phyloP scores from a whole-genome alignment of 2,113 vertebrate species.

The Phrynosoma platyrhinos region DNA sequence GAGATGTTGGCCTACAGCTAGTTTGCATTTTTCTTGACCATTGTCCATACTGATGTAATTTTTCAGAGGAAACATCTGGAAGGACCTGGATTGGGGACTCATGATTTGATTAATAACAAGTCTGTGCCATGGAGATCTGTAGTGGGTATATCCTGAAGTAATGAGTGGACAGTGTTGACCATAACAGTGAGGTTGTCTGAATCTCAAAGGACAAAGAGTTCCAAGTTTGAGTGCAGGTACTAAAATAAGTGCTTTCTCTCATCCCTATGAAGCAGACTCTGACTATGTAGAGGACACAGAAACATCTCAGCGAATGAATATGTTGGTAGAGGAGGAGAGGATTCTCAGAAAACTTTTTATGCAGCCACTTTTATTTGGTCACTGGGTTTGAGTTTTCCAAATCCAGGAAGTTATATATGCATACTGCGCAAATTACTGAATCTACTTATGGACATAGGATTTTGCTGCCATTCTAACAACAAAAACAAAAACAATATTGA shows the following conservation, averaged over 20 bases:
- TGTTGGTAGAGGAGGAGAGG: not conserved
- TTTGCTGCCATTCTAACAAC: too few species aligned
- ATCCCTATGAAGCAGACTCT: not conserved
- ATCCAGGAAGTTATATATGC: not conserved
- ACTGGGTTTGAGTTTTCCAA: not conserved
- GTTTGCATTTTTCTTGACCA: too few species aligned
- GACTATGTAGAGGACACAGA: not conserved
- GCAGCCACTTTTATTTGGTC: too few species aligned
- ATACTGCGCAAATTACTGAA: not conserved
- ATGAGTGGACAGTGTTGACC: not conserved
- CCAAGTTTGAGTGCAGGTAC: not conserved
- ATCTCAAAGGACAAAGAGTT: not conserved
- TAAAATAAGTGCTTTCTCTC: not conserved
- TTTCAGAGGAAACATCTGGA: not conserved
- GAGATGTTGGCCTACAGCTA: too few species aligned
- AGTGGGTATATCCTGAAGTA: not conserved
- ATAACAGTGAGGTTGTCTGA: not conserved
- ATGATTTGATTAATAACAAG: too few species aligned
- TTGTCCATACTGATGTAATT: not conserved
- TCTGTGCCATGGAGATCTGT: not conserved
- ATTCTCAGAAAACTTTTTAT: too few species aligned
- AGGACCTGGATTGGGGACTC: not conserved
- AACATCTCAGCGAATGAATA: not conserved
- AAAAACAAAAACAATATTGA: too few species aligned
- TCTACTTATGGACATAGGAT: too few species aligned